Conservation (phyloP, 1,140 invertebrate genomes). For the Pectinophora gossypiella region DNA sequence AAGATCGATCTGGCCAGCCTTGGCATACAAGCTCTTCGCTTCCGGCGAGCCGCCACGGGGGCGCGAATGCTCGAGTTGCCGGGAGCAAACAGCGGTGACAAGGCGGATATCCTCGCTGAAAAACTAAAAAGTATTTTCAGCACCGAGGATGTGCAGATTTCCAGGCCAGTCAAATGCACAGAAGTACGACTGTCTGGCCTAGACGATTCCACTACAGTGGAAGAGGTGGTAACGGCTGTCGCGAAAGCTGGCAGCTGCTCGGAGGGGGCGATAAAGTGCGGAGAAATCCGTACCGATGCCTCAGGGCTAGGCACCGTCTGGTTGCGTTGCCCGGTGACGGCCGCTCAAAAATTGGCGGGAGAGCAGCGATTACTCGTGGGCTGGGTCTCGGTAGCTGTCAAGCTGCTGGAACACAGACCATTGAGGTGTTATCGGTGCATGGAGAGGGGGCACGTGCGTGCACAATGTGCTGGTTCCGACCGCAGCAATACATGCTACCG, state of each 20-base stretch:
- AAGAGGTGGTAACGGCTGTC: neutral
- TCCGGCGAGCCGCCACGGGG: too few species aligned
- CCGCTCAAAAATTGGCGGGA: neutral
- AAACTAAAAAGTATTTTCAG: neutral
- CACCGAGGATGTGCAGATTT: neutral
- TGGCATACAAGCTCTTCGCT: too few species aligned
- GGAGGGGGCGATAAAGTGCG: too few species aligned
- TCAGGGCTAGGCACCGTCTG: neutral
- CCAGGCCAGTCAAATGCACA: neutral
- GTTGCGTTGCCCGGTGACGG: neutral
- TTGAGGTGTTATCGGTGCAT: too few species aligned
- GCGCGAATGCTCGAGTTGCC: too few species aligned
- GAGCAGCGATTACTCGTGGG: too few species aligned
- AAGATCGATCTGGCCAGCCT: too few species aligned
- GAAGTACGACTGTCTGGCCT: neutral
- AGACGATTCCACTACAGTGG: neutral
- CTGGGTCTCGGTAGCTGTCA: too few species aligned
- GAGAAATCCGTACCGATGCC: neutral
- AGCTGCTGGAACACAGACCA: too few species aligned
- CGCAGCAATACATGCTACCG: neutral
- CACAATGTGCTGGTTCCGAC: neutral
- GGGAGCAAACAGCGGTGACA: neutral
- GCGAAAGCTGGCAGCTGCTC: neutral
- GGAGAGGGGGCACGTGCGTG: too few species aligned
- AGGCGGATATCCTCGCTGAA: neutral